Base-by-base conservation (phyloP, 2,797 vertebrate species). In the Naso thynnoides region DNA sequence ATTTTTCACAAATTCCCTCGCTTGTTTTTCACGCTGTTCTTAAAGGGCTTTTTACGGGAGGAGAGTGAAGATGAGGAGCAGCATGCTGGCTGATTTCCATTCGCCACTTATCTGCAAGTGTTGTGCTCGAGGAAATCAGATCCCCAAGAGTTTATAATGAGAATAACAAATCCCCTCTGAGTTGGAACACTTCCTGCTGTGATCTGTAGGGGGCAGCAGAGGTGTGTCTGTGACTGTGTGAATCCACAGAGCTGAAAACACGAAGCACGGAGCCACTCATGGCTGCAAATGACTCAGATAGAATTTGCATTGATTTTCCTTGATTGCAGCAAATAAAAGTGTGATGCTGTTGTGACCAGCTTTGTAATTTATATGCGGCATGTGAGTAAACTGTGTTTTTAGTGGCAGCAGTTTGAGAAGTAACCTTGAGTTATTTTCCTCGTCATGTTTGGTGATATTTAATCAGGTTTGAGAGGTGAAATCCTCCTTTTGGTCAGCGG, bases 61-160 rank as follows among this genome's bases (percentile, higher is more conserved):
- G 62, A 60, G 86, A 76, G 76, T 78, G 57, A 71, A 84, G 85
- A 92, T 88, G 87, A 92, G 88, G 88, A 90, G 79, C 76, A 81
- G 89, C 91, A 83, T 66, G 70, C 81, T 92, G 90, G 86, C 86
- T 85, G 86, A 90, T 87, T 90, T 91, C 88, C 88, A 92, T 87
- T 83, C 42, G 11, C 88, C 84, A 91, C 87, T 94, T 91, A 88
- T 91, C 88, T 92, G 49, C 77, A 39, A 87, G 76, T 88, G 89
- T 92, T 90, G 84, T 79, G 64, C 78, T 88, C 24, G 75, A 82
- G 56, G 88, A 93, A 91, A 92, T 90, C 82, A 76, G 83, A 92
- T 92, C 90, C 85, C 79, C 23, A n/a, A 73, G 82, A 83, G 78
- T 85, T 93, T 91, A 66, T 92, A 87, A 91, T 89, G 88, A 88